A percentile compares a stretch with the other conserved stretches of the same genome.
Evolutionary conservation across 2,888 invertebrate species (phyloP).

Genomic region (Drosophila tripunctata): DNA sequence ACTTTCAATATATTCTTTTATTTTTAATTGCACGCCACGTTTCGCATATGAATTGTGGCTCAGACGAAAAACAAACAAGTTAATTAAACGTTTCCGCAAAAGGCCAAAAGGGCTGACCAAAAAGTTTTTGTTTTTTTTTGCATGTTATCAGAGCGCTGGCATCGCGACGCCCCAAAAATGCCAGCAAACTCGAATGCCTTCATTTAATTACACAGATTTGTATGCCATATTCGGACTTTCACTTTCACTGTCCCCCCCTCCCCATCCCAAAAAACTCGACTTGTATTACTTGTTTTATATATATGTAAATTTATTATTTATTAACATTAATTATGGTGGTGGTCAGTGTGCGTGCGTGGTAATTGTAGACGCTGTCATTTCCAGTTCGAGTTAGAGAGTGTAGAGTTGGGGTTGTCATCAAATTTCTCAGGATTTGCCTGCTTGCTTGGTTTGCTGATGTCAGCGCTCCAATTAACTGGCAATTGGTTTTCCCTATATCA

Average conservation of each 20-base stretch:
- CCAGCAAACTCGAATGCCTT: constrained; percentile 17
- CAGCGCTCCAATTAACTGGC: constrained; percentile 68
- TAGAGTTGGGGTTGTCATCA: constrained; percentile 51
- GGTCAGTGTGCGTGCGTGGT: constrained; percentile 52
- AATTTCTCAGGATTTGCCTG: constrained; percentile 44
- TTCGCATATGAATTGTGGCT: constrained; percentile 71
- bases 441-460: constrained; percentile 59
- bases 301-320: constrained; percentile 79
- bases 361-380: constrained; percentile 51
- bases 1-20: constrained; percentile 72
- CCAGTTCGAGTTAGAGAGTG: too few relatives aligned
- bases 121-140: constrained; percentile 62
- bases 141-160: constrained; percentile 67
- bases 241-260: too few relatives aligned
- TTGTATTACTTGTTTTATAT: constrained; percentile 57
- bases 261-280: constrained; percentile 36
- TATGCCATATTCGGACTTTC: constrained; percentile 67
- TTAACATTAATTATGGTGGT: constrained; percentile 79
- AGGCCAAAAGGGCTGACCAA: constrained; percentile 15
- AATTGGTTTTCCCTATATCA: constrained; percentile 37
- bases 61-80: constrained; percentile 73
- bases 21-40: constrained; percentile 70
- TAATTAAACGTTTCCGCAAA: constrained; percentile 72
- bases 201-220: constrained; percentile 76
- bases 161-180: constrained; percentile 33